Evolutionary conservation across 1,140 invertebrate genomes (phyloP), one percentile per base, ranked within the genome.

Genomic region (Rhagoletis pomonella): DNA sequence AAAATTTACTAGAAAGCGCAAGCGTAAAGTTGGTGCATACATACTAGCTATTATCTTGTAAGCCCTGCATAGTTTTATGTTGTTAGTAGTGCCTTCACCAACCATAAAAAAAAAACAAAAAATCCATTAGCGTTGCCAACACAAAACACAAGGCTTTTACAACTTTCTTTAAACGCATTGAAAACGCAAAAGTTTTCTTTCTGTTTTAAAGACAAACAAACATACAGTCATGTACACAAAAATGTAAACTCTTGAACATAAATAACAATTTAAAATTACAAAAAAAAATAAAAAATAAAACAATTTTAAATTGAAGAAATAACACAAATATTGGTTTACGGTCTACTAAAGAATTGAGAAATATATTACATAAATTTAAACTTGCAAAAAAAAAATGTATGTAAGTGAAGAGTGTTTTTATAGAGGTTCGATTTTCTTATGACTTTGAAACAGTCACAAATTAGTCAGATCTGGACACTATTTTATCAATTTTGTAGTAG

Each of bases 61-160:
- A 55, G 73, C 47, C 10, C 55, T 81, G 73, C 55, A 81, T 19
- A 81, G 44, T 81, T 5, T 81, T 81, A 55, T 55, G 17, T 81
- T 81, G 73, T 81, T 81, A 55, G 47, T 50, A 81, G 73, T 81
- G 7, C 47, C 47, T 10, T 19, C 73, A 81, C n/a, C 73, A 81
- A 7, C 44, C 73, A 81, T 14, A 42, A 39, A 67, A 44, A 67
- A 44, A 55, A 47, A 14, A 47, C 44, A 47, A 77, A 44, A 77
- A 77, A 39, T 67, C 73, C 73, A 29, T 47, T 47, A 81, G 73
- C 73, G n/a, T 81, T 81, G 44, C 47, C 47, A 81, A 81, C 47
- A 81, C 73, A 50, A 50, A 4, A 81, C 73, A 81, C 73, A 50
- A 50, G 42, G 73, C 73, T 55, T 81, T 81, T 81, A 17, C 47